Evolutionary conservation across 2,113 vertebrate genomes (phyloP).

Genomic region (Taurulus bubalis): DNA sequence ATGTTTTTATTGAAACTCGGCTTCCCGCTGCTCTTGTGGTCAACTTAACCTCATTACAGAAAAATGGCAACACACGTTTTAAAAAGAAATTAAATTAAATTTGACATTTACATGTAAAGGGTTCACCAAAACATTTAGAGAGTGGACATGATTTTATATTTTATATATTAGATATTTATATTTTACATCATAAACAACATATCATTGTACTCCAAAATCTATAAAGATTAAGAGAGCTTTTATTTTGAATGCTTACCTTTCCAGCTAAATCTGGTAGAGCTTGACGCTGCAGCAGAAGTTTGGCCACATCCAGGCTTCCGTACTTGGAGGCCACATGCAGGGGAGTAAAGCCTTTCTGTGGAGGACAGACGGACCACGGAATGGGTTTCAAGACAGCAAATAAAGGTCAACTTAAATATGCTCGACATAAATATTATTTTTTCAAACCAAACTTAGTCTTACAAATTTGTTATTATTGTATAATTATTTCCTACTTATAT

Average conservation of each 20-base stretch:
- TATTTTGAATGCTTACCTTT: constrained; percentile 85
- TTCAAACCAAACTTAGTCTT: not conserved
- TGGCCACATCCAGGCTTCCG: constrained; percentile 94
- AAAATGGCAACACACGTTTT: constrained; percentile 27
- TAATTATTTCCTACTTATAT: not conserved
- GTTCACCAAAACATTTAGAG: not conserved
- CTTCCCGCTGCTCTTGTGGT: constrained; percentile 65
- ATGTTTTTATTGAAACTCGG: constrained; percentile 41
- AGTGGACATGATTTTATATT: not conserved
- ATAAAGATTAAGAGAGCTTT: not conserved
- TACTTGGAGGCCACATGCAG: constrained; percentile 96
- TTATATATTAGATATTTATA: not conserved
- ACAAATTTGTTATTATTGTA: not conserved
- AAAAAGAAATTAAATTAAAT: not conserved
- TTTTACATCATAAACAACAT: not conserved
- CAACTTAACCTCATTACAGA: constrained; percentile 66
- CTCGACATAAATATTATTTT: not conserved
- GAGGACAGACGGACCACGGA: not conserved
- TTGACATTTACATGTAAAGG: not conserved
- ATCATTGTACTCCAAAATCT: not conserved
- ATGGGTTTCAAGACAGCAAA: not conserved
- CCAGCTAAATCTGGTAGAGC: constrained; percentile 92
- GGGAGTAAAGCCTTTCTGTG: constrained; percentile 98
- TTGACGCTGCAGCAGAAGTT: constrained; percentile 91
- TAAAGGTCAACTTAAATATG: too few relatives aligned